Evolutionary conservation across 1,140 invertebrate genomes (phyloP).

Genomic region (Bactericera cockerelli): DNA sequence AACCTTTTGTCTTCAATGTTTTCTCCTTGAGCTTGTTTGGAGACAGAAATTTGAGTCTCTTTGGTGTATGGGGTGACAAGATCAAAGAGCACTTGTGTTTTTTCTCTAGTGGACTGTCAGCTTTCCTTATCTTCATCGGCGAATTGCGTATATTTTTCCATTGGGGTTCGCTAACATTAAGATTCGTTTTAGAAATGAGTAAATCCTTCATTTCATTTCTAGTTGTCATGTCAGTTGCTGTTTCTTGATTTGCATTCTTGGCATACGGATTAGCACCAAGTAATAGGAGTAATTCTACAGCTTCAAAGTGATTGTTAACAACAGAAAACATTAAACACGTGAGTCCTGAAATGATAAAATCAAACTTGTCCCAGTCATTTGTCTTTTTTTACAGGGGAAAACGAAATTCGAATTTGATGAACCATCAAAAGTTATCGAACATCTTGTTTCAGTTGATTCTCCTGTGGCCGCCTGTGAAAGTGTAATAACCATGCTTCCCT

Average conservation of each 20-base stretch:
- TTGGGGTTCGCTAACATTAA: not conserved
- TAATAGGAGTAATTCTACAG: not conserved
- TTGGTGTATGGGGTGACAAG: not conserved
- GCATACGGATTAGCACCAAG: not conserved
- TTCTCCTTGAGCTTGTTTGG: not conserved
- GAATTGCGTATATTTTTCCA: not conserved
- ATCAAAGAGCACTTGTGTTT: not conserved
- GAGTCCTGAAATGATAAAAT: not conserved
- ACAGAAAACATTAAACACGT: not conserved
- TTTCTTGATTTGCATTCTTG: not conserved
- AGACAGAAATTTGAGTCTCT: not conserved
- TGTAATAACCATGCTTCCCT: too few relatives aligned
- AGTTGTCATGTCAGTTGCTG: not conserved
- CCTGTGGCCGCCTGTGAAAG: too few relatives aligned
- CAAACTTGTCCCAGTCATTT: too few relatives aligned
- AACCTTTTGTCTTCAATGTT: not conserved
- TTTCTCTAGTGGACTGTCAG: too few relatives aligned
- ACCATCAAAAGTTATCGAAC: too few relatives aligned
- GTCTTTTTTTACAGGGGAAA: too few relatives aligned
- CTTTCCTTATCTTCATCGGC: not conserved
- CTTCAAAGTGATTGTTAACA: not conserved
- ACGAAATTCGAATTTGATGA: too few relatives aligned
- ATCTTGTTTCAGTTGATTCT: too few relatives aligned
- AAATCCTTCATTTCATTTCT: not conserved
- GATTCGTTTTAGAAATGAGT: not conserved